A percentile compares a stretch with the other conserved stretches of the same genome.
phyloP scores from a whole-genome alignment of 1,140 invertebrate genomes.

The Colletes gigas region DNA sequence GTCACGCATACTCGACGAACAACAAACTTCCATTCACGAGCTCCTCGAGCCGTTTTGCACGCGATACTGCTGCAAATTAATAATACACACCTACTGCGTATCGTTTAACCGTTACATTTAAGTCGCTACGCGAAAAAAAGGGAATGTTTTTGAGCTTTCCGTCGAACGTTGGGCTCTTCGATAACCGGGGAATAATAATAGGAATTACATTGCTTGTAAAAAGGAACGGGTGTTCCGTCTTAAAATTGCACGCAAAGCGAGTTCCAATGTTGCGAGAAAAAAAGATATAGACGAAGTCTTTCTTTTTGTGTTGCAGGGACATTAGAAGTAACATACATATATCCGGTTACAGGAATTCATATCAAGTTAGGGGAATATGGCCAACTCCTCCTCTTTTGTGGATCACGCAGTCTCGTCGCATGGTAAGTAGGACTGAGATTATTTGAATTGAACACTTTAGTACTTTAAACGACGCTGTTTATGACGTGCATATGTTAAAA shows the following conservation, averaged over 20 bases:
- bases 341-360: too few relatives aligned
- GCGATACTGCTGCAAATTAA: slow-evolving; percentile 1
- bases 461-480: too few relatives aligned
- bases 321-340: neutral
- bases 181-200: neutral
- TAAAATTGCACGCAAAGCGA: neutral
- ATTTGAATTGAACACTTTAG: too few relatives aligned
- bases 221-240: neutral
- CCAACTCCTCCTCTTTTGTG: too few relatives aligned
- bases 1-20: slow-evolving; percentile 20
- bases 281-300: neutral
- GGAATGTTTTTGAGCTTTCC: slow-evolving; percentile 66
- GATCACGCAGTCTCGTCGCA: too few relatives aligned
- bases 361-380: too few relatives aligned
- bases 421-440: too few relatives aligned
- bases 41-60: neutral
- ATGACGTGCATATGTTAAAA: too few relatives aligned
- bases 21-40: neutral
- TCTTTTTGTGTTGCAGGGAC: neutral
- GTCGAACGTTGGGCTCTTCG: slow-evolving; percentile 20
- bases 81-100: slow-evolving; percentile 7
- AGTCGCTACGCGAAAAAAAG: slow-evolving; percentile 68
- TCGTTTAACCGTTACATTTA: slow-evolving; percentile 52
- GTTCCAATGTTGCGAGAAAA: neutral
- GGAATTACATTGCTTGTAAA: neutral